phyloP scores from a whole-genome alignment of 37 sponge, comb jelly and placozoan genomes.

The Spongilla lacustris region DNA sequence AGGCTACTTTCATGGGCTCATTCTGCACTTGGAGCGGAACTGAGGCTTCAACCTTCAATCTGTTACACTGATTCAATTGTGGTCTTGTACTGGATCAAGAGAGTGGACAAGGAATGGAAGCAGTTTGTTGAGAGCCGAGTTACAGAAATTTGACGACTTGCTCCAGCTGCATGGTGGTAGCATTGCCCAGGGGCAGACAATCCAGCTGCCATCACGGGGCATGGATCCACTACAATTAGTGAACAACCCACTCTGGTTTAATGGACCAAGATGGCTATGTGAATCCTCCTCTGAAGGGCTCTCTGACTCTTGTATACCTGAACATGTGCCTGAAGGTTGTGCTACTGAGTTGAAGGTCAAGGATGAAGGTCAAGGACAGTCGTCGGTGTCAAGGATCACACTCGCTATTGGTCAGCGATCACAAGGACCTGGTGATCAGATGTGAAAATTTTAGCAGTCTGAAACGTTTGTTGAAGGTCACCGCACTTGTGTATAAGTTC shows the following conservation, averaged over 20 bases:
- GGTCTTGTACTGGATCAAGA: slow-evolving; percentile 18
- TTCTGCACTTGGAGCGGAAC: slow-evolving; percentile 7
- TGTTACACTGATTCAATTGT: slow-evolving; percentile 26
- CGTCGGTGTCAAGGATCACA: background rate
- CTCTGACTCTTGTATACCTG: no score
- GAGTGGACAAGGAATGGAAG: slow-evolving; percentile 27
- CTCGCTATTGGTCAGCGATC: background rate
- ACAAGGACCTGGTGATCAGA: background rate
- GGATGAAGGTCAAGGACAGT: slow-evolving; percentile 14
- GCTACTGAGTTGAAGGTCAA: slow-evolving; percentile 10
- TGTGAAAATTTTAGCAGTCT: slow-evolving; percentile 5
- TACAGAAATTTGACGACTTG: slow-evolving; percentile 10
- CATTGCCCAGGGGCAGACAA: slow-evolving; percentile 29
- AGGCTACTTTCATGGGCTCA: slow-evolving; percentile 6
- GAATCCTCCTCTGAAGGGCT: background rate
- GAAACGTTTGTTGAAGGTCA: background rate
- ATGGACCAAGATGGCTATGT: slow-evolving; percentile 18
- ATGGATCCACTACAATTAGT: background rate
- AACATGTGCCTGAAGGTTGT: background rate
- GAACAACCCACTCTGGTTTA: slow-evolving; percentile 1
- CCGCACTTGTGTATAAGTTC: background rate
- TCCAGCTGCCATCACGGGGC: slow-evolving; percentile 33
- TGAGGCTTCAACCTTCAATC: slow-evolving; percentile 6
- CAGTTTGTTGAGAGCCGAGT: slow-evolving; percentile 32
- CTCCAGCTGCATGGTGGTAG: slow-evolving; percentile 4